phyloP scores from a whole-genome alignment of 2,888 invertebrate genomes.

The Limnephilus rhombicus region DNA sequence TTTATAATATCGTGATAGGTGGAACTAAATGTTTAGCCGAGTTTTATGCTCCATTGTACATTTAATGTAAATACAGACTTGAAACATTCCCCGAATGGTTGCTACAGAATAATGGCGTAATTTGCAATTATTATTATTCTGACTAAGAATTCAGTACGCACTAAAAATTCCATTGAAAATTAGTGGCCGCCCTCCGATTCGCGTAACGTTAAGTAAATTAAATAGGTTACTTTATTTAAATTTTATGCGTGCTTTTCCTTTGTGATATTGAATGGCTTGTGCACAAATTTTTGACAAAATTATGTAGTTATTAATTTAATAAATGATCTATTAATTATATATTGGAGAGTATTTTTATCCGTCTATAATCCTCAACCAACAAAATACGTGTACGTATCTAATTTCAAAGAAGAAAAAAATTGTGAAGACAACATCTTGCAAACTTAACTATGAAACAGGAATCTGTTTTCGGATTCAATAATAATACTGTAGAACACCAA shows the following conservation, averaged over 20 bases:
- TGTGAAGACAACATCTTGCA: too few species aligned
- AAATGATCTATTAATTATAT: too few species aligned
- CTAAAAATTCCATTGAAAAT: constrained; percentile 35
- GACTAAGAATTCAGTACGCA: constrained; percentile 25
- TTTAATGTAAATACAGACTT: constrained; percentile 61
- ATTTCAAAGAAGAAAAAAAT: too few species aligned
- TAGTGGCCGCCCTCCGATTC: neutral
- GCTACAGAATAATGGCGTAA: neutral
- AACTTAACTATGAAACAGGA: too few species aligned
- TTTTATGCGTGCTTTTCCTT: neutral
- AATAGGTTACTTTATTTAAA: neutral
- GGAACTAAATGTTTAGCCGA: constrained; percentile 55
- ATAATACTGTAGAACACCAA: too few species aligned
- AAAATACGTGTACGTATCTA: too few species aligned
- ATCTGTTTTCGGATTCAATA: too few species aligned
- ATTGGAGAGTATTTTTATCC: too few species aligned
- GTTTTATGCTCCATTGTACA: constrained; percentile 58
- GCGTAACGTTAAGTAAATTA: neutral
- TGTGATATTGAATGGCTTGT: neutral
- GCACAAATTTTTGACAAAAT: neutral
- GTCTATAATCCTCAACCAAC: too few species aligned
- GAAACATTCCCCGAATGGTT: constrained; percentile 57
- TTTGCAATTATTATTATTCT: constrained; percentile 34
- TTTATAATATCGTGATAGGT: constrained; percentile 47
- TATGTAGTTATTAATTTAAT: neutral